phyloP scores from a whole-genome alignment of 2,888 invertebrate genomes.

The Mythimna albipuncta region DNA sequence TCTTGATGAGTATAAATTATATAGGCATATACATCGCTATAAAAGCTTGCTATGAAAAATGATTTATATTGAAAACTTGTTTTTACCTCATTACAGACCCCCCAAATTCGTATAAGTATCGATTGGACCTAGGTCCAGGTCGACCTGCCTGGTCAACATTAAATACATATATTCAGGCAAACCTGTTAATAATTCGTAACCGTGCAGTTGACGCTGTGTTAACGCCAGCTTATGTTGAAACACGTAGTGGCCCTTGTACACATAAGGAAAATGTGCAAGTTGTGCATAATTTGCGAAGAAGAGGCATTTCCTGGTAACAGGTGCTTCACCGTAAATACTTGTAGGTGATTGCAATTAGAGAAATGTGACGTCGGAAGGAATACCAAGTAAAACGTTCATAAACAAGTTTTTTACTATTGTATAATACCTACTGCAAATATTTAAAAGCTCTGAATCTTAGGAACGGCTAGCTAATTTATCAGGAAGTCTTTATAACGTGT shows the following conservation, averaged over 20 bases:
- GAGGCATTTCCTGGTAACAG: constrained; percentile 48
- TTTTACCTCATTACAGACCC: neutral
- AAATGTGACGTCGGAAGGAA: constrained; percentile 1
- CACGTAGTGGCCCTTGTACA: constrained; percentile 35
- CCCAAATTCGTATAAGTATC: neutral
- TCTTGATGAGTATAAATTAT: too few species aligned
- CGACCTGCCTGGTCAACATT: constrained; percentile 11
- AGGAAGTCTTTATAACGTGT: too few species aligned
- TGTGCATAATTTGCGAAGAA: constrained; percentile 38
- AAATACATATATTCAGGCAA: constrained; percentile 31
- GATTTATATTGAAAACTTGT: too few species aligned
- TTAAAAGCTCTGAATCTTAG: too few species aligned
- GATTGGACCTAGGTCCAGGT: neutral
- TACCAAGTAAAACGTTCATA: neutral
- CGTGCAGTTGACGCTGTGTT: constrained; percentile 4
- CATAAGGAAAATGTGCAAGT: constrained; percentile 57
- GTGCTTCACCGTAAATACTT: constrained; percentile 26
- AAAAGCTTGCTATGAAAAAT: too few species aligned
- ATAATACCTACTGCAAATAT: too few species aligned
- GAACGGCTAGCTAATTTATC: too few species aligned
- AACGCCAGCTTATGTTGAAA: constrained; percentile 47
- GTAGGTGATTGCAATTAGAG: neutral
- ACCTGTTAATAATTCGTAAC: constrained; percentile 49
- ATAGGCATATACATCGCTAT: too few species aligned
- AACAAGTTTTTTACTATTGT: neutral